A percentile compares a stretch with the other conserved stretches of the same genome.
phyloP scores from a whole-genome alignment of 2,888 invertebrate genomes.

The Drosophila neoperkinsi region DNA sequence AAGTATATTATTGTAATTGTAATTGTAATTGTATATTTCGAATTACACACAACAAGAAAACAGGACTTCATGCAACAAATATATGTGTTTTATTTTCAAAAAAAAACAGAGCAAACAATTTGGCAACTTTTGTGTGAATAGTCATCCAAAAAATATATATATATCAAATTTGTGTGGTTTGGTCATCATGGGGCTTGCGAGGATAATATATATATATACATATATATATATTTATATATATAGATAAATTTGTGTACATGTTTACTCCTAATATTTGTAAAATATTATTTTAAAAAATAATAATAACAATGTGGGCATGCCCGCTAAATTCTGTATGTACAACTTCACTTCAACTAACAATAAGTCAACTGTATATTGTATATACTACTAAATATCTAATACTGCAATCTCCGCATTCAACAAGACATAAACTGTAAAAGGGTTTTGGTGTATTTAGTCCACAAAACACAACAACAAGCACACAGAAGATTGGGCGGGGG shows the following conservation, averaged over 20 bases:
- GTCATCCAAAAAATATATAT: conserved; percentile 26
- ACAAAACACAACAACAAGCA: conserved; percentile 19
- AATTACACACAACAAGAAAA: conserved; percentile 9
- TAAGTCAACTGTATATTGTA: conserved; percentile 53
- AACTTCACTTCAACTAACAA: conserved; percentile 56
- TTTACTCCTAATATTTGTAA: conserved; percentile 36
- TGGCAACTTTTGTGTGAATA: conserved; percentile 64
- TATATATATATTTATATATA: not conserved
- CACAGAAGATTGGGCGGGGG: conserved; percentile 25
- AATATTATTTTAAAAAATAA: conserved; percentile 18
- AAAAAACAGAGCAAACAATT: conserved; percentile 43
- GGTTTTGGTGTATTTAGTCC: conserved; percentile 29
- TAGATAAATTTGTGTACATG: conserved; percentile 31
- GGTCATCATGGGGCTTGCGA: conserved; percentile 70
- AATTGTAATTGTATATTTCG: not conserved
- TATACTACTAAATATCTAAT: conserved; percentile 50
- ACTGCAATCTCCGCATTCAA: conserved; percentile 70
- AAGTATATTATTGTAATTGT: conserved; percentile 5
- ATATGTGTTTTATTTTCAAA: conserved; percentile 41
- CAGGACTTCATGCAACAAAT: conserved; percentile 46
- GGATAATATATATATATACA: conserved; percentile 38
- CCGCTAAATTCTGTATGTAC: conserved; percentile 69
- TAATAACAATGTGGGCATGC: conserved; percentile 67
- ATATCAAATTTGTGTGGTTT: conserved; percentile 27
- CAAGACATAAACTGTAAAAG: conserved; percentile 25